Conservation (phyloP, 2,888 invertebrate genomes). For the Sphaeridia pumilis region DNA sequence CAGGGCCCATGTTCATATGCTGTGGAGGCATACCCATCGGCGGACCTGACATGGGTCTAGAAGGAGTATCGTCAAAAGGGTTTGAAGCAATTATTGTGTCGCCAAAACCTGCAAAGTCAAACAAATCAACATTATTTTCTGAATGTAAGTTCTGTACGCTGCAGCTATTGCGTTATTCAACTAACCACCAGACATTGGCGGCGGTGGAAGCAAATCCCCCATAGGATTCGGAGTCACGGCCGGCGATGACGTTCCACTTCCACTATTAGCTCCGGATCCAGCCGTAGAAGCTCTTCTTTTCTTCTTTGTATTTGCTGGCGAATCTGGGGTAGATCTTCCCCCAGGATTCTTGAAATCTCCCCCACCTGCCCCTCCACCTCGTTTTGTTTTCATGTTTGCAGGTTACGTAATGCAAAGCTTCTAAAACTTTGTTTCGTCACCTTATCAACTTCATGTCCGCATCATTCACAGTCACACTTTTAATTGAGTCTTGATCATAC, state of each 20-base stretch:
- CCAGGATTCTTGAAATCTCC: slow-evolving; percentile 57
- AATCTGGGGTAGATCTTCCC: slow-evolving; percentile 38
- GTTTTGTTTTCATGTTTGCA: slow-evolving; percentile 44
- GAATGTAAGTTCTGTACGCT: slow-evolving; percentile 1
- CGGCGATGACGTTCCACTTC: slow-evolving; percentile 52
- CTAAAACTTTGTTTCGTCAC: neutral
- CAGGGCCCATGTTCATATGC: slow-evolving; percentile 22
- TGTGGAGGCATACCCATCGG: slow-evolving; percentile 41
- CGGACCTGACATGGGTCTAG: slow-evolving; percentile 21
- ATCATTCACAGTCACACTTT: too few species aligned
- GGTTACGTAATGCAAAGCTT: too few species aligned
- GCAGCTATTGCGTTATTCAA: neutral
- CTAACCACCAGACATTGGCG: slow-evolving; percentile 55
- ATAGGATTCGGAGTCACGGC: slow-evolving; percentile 43
- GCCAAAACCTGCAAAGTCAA: slow-evolving; percentile 51
- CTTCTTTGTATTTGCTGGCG: slow-evolving; percentile 65
- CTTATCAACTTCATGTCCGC: too few species aligned
- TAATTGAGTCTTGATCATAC: too few species aligned
- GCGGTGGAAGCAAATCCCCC: slow-evolving; percentile 70
- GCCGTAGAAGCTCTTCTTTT: slow-evolving; percentile 67
- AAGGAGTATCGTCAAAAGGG: slow-evolving; percentile 82
- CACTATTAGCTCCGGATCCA: slow-evolving; percentile 45
- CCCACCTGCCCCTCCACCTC: slow-evolving; percentile 56
- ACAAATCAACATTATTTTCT: neutral
- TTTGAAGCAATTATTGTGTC: slow-evolving; percentile 90